Evolutionary conservation across 2,888 invertebrate species (phyloP).

Genomic region (Drosophila leonis): DNA sequence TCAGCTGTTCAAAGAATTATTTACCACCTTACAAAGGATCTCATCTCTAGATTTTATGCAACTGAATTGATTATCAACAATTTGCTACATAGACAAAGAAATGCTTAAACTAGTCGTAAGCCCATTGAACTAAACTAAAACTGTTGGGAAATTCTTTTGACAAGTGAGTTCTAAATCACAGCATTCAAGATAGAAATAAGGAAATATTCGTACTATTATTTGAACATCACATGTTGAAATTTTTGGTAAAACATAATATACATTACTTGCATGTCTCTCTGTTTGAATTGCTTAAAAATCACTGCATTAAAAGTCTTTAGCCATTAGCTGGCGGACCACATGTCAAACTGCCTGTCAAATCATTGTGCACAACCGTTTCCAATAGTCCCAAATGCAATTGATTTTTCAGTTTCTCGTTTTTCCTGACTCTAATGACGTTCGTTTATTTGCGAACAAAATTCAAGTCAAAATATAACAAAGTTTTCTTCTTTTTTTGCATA

Average conservation of each 20-base stretch:
- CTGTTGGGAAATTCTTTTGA: background rate
- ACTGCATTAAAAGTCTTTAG: constrained; percentile 28
- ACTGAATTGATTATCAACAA: no score
- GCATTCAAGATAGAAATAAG: background rate
- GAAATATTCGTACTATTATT: background rate
- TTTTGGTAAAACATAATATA: background rate
- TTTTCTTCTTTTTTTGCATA: constrained; percentile 42
- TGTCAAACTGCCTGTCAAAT: constrained; percentile 51
- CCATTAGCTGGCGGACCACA: constrained; percentile 37
- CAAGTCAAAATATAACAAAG: constrained; percentile 40
- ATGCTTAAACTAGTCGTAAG: background rate
- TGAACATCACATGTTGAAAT: constrained; percentile 4
- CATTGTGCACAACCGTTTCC: constrained; percentile 20
- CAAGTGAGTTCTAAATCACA: background rate
- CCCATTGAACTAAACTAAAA: background rate
- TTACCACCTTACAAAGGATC: background rate
- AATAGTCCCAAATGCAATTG: constrained; percentile 45
- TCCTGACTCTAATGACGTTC: constrained; percentile 46
- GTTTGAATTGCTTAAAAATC: background rate
- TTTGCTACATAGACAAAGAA: background rate
- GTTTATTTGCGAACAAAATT: constrained; percentile 26
- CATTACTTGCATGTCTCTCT: background rate
- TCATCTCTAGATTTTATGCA: background rate
- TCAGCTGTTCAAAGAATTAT: background rate
- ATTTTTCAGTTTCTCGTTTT: constrained; percentile 44